Evolutionary conservation across 37 sponge, comb jelly and placozoan genomes (phyloP), one percentile per base, ranked within the genome.

Genomic region (Aplysina aerophoba): DNA sequence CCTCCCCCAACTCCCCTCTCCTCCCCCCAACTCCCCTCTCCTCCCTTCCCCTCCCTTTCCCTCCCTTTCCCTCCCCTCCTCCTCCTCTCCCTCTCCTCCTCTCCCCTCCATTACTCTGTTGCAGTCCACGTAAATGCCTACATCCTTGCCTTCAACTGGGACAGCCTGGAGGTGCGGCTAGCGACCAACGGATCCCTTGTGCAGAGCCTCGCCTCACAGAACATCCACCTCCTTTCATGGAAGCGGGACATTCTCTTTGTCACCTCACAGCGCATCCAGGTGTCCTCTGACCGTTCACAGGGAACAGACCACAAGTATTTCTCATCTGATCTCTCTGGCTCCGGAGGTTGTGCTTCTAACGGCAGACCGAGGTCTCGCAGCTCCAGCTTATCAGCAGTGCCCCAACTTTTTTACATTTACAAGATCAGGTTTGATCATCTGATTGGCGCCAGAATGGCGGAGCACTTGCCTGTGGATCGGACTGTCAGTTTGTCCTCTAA

Each of bases 141-240:
- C 67, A 83, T 91, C 34, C 50, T 94, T 66, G 94, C 85, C 38
- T 94, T 94, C 73, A 88, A 85, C 19, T 85, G 80, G 15, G 60
- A 88, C 79, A 84, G 83, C 40, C 54, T 94, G 19, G 94, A 94
- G 71, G 87, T 94, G 30, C 59, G 94, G 15, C 85, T 88, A 82
- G 89, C 89, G 15, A 57, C 81, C 56, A 94, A 94, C 66, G 94
- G 94, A 27, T 90, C 90, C n/a, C 60, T 94, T 28, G 87, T 94
- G 50, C 94, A 91, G 60, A 88, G 85, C 78, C 80, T 94, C n/a
- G 14, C 61, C 22, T 78, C 84, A 1, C 92, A 92, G 57, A 80
- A 91, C 44, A 88, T 94, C 15, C 77, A 88, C 15, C 81, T 91
- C 56, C 64, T 94, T n/a, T 86, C 94, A 5, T 40, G 21, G 64